phyloP scores from a whole-genome alignment of 2,888 invertebrate species.

The Caradrina clavipalpis region DNA sequence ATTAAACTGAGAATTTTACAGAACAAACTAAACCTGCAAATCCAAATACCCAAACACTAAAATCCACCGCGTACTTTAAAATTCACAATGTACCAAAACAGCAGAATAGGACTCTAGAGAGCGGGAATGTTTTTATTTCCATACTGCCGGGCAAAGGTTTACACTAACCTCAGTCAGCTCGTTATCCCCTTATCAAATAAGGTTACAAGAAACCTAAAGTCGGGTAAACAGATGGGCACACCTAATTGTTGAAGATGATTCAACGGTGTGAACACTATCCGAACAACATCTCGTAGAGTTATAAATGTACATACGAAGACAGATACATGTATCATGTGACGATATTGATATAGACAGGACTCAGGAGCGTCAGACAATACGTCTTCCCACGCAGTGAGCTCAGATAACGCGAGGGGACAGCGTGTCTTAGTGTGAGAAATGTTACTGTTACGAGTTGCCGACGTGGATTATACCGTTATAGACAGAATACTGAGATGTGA shows the following conservation, averaged over 20 bases:
- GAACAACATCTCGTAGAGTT: neutral
- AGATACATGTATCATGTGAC: neutral
- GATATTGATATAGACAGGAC: slow-evolving; percentile 17
- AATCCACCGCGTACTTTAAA: too few species aligned
- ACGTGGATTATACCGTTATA: neutral
- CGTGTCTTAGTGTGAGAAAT: slow-evolving; percentile 5
- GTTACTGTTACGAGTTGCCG: neutral
- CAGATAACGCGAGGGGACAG: slow-evolving; percentile 41
- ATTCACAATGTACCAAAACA: too few species aligned
- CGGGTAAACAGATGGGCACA: too few species aligned
- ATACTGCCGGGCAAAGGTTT: too few species aligned
- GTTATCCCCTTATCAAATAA: too few species aligned
- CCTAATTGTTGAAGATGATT: neutral
- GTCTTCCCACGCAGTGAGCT: slow-evolving; percentile 15
- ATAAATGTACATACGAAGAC: neutral
- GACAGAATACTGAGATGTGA: neutral
- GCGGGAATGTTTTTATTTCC: too few species aligned
- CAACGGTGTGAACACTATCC: neutral
- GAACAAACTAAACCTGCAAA: too few species aligned
- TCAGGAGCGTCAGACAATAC: slow-evolving; percentile 23
- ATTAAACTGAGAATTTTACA: too few species aligned
- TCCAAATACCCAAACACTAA: too few species aligned
- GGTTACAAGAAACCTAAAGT: too few species aligned
- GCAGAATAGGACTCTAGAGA: too few species aligned
- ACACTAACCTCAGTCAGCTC: too few species aligned